Evolutionary conservation across 2,113 vertebrate species (phyloP).

Genomic region (Oryzias javanicus): DNA sequence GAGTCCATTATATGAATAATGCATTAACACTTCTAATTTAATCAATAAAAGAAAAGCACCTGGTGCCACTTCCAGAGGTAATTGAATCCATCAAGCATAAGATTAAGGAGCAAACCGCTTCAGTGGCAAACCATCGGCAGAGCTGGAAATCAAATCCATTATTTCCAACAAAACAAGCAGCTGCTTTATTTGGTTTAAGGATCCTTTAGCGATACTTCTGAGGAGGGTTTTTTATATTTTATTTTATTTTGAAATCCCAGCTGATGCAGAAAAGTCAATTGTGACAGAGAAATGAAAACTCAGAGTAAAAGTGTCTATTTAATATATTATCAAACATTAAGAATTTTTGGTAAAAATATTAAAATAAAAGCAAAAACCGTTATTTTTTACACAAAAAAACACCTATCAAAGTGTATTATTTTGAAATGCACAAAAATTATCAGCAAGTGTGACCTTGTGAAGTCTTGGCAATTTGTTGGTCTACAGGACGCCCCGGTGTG

Average conservation of each 20-base stretch:
- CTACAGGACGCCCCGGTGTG: too few relatives aligned
- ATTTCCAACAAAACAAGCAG: background rate
- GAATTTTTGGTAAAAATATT: too few relatives aligned
- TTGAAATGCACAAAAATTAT: too few relatives aligned
- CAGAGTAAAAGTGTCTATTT: too few relatives aligned
- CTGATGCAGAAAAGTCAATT: too few relatives aligned
- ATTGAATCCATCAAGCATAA: slow-evolving; percentile 54
- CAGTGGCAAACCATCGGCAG: background rate
- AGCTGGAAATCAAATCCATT: background rate
- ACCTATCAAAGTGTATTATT: too few relatives aligned
- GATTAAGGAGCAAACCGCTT: slow-evolving; percentile 34
- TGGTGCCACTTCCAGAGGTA: slow-evolving; percentile 38
- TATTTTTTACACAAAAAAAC: too few relatives aligned
- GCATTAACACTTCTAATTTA: slow-evolving; percentile 43
- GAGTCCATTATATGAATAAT: slow-evolving; percentile 42
- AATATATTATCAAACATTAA: too few relatives aligned
- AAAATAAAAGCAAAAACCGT: too few relatives aligned
- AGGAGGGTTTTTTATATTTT: background rate
- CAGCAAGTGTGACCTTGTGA: too few relatives aligned
- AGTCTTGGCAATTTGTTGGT: too few relatives aligned
- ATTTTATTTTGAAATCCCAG: background rate
- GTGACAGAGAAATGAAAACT: too few relatives aligned
- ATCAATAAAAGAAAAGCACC: slow-evolving; percentile 34
- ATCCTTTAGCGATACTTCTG: background rate
- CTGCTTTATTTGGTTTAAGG: background rate